A percentile compares a stretch with the other conserved stretches of the same genome.
Conservation (phyloP, 2,888 invertebrate species). For the Trachelus troglodyta region DNA sequence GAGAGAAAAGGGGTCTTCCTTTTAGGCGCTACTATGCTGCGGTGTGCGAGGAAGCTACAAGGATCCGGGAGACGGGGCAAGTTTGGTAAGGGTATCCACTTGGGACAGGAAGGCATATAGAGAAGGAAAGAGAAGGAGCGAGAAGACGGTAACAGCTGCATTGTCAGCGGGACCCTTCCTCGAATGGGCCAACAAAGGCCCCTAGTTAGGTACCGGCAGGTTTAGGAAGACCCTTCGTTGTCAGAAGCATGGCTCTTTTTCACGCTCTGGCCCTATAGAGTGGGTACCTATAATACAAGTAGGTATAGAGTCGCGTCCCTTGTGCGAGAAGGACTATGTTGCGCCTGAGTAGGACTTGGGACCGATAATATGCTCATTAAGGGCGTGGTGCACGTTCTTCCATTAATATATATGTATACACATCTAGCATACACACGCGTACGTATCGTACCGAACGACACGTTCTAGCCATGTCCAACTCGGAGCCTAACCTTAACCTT, state of each 20-base stretch:
- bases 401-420: conserved; percentile 18
- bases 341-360: conserved; percentile 16
- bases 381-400: conserved; percentile 17
- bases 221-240: conserved; percentile 15
- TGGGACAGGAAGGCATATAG: neutral
- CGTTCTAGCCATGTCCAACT: neutral
- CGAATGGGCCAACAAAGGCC: conserved; percentile 2
- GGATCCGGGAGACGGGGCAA: conserved; percentile 14
- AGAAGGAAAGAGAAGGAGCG: neutral
- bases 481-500: neutral
- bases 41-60: neutral
- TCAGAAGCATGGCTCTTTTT: conserved; percentile 28
- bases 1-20: conserved; percentile 4
- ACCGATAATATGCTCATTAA: conserved; percentile 22
- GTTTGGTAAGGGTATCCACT: neutral
- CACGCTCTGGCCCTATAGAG: conserved; percentile 14
- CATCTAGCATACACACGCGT: neutral
- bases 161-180: conserved; percentile 4
- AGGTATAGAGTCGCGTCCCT: conserved; percentile 10
- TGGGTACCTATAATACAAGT: neutral
- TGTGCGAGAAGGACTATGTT: conserved; percentile 25
- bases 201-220: neutral
- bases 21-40: neutral
- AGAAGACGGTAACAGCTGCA: conserved; percentile 1
- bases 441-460: neutral